A percentile compares a stretch with the other conserved stretches of the same genome.
These are phyloP conservation scores for Cheilosia soror DNA, from an alignment of 2,888 invertebrate species.

Conservation along the genomic window DNA sequence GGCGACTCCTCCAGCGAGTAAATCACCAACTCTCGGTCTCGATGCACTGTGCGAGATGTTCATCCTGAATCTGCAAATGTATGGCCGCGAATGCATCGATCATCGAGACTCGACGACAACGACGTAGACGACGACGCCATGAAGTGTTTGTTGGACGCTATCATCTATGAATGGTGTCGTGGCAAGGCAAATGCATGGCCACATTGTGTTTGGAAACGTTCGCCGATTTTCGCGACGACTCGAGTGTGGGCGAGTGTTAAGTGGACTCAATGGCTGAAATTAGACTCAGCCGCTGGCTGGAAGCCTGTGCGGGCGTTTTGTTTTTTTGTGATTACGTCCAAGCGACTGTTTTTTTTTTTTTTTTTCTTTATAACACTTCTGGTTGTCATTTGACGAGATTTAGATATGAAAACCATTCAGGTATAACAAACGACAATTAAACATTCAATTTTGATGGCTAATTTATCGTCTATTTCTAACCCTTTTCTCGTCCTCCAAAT, in stretches of 20 bases:
- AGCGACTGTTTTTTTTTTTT: neutral
- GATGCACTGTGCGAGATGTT: constrained; percentile 43
- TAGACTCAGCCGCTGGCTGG: constrained; percentile 59
- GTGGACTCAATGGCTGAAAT: constrained; percentile 72
- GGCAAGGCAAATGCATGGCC: constrained; percentile 52
- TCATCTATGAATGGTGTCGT: constrained; percentile 28
- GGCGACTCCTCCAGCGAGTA: constrained; percentile 59
- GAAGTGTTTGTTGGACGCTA: constrained; percentile 43
- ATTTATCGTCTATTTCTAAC: constrained; percentile 72
- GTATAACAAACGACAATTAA: constrained; percentile 69
- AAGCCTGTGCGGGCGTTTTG: constrained; percentile 34
- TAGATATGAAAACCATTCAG: constrained; percentile 45
- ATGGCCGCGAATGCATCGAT: constrained; percentile 69
- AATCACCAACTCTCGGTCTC: constrained; percentile 55
- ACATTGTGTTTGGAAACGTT: constrained; percentile 63
- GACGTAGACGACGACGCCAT: constrained; percentile 55
- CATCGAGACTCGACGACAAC: constrained; percentile 53
- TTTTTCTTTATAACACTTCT: constrained; percentile 27
- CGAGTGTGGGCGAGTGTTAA: constrained; percentile 74
- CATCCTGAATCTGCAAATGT: constrained; percentile 65
- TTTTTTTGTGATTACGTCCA: constrained; percentile 24
- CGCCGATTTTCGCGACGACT: constrained; percentile 57
- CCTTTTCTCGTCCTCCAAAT: constrained; percentile 63
- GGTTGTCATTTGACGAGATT: constrained; percentile 30
- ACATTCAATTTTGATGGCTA: constrained; percentile 60